Evolutionary conservation across 2,797 vertebrate species (phyloP).

Genomic region (Characodon lateralis): DNA sequence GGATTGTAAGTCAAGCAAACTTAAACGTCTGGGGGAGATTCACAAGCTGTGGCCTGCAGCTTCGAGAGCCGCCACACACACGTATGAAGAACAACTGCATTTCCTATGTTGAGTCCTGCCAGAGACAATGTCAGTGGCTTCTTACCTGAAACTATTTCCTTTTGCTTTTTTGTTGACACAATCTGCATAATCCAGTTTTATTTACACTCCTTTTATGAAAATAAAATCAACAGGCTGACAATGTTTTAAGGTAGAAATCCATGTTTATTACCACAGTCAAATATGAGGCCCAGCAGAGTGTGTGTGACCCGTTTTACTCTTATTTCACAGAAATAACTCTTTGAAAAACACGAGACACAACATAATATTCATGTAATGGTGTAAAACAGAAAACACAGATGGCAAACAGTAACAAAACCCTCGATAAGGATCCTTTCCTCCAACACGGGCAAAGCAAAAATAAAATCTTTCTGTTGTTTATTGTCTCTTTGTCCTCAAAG

Average conservation of each 20-base stretch:
- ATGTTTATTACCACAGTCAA: conserved; percentile 50
- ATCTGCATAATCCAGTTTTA: not conserved
- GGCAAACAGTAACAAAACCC: conserved; percentile 27
- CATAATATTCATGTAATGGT: not conserved
- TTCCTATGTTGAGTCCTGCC: no score
- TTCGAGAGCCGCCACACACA: no score
- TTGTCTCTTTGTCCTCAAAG: conserved; percentile 31
- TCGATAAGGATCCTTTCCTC: conserved; percentile 28
- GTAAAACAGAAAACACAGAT: conserved; percentile 7
- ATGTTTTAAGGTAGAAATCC: not conserved
- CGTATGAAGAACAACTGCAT: no score
- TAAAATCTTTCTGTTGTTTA: conserved; percentile 11
- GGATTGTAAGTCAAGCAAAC: no score
- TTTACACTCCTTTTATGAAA: not conserved
- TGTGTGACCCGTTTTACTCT: conserved; percentile 8
- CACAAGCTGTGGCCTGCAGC: no score
- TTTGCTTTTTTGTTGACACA: not conserved
- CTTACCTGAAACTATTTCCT: not conserved
- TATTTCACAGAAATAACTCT: conserved; percentile 13
- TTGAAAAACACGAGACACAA: conserved; percentile 2
- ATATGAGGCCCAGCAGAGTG: conserved; percentile 3
- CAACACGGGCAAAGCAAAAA: conserved; percentile 31
- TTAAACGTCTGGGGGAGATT: no score
- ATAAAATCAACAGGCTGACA: not conserved
- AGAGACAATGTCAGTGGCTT: no score